Evolutionary conservation across 2,797 vertebrate genomes (phyloP).

Genomic region (Tragelaphus eurycerus): DNA sequence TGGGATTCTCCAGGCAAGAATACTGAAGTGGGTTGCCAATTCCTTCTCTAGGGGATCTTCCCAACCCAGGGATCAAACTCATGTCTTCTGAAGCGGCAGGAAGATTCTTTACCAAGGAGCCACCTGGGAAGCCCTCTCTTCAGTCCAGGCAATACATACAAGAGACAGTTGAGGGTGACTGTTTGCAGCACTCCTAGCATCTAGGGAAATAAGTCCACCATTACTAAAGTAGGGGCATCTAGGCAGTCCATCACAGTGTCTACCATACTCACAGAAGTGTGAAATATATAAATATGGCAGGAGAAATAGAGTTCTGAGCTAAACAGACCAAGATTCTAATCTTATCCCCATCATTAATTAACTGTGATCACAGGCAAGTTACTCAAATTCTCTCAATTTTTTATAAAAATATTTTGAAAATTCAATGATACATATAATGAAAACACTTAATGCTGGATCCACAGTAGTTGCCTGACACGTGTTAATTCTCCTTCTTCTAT

Average conservation of each 20-base stretch:
- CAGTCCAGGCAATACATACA: fast-evolving
- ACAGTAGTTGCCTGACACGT: not conserved
- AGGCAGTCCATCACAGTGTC: not conserved
- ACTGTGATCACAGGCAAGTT: not conserved
- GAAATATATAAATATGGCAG: not conserved
- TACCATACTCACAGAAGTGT: not conserved
- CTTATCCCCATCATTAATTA: not conserved
- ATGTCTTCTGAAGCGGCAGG: not conserved
- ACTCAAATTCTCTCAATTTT: not conserved
- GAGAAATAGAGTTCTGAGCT: not conserved
- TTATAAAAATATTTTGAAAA: constrained; percentile 7
- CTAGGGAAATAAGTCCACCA: not conserved
- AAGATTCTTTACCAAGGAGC: not conserved
- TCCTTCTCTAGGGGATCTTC: not conserved
- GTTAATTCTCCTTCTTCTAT: not conserved
- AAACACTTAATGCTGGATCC: not conserved
- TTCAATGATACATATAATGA: not conserved
- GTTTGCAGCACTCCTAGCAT: not conserved
- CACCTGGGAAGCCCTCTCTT: not conserved
- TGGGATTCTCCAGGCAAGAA: not conserved
- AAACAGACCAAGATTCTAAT: not conserved
- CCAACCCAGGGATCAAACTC: not conserved
- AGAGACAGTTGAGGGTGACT: not conserved
- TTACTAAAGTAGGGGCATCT: not conserved
- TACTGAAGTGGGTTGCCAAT: not conserved